These are phyloP conservation scores for Porphyrio hochstetteri DNA, from an alignment of 2,113 vertebrate genomes.

Conservation along the genomic window DNA sequence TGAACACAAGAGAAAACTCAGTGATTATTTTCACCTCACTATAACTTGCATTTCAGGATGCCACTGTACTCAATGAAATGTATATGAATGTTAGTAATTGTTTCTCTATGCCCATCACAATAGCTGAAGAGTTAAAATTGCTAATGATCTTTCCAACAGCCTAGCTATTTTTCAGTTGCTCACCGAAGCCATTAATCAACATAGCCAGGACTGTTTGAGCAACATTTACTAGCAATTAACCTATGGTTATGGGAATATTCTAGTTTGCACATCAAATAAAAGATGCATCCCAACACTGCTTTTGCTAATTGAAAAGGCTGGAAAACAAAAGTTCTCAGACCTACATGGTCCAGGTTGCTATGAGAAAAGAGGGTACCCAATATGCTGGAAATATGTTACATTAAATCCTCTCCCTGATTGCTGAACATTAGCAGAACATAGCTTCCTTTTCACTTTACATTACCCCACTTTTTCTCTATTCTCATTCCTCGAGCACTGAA, in stretches of 20 bases:
- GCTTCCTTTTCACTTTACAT: neutral
- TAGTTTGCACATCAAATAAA: neutral
- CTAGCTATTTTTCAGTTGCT: conserved; percentile 48
- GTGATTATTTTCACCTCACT: neutral
- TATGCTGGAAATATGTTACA: neutral
- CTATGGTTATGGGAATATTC: conserved; percentile 63
- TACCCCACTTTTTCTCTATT: neutral
- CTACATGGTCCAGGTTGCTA: neutral
- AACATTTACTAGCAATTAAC: conserved; percentile 85
- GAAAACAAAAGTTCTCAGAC: conserved; percentile 34
- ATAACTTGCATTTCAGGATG: neutral
- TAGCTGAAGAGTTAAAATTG: conserved; percentile 59
- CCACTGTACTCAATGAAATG: neutral
- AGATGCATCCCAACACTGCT: neutral
- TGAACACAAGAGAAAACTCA: neutral
- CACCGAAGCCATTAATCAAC: conserved; percentile 77
- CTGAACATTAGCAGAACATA: neutral
- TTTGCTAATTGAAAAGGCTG: neutral
- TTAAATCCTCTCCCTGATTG: neutral
- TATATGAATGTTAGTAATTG: neutral
- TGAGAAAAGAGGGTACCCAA: neutral
- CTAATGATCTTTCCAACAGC: conserved; percentile 72
- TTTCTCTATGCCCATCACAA: neutral
- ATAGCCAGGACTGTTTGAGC: conserved; percentile 66
- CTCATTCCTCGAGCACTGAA: neutral